Evolutionary conservation across 1,140 invertebrate species (phyloP).

Genomic region (Telenomus remus): DNA sequence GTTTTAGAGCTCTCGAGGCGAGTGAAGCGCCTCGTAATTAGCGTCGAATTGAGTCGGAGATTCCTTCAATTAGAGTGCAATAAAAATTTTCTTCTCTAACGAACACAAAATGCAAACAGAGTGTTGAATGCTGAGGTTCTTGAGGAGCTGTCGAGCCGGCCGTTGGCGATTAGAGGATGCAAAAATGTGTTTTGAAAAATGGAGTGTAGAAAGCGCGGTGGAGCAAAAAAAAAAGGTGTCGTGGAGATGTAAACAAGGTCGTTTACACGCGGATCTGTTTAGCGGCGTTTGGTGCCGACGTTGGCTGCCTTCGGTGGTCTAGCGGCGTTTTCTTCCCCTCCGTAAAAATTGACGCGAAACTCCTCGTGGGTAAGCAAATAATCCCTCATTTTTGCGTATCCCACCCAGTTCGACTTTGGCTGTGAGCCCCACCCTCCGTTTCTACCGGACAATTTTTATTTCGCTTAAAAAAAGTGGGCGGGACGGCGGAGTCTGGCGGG

Average conservation of each 20-base stretch:
- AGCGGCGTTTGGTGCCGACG: constrained; percentile 24
- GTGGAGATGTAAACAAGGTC: constrained; percentile 11
- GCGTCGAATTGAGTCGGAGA: constrained; percentile 13
- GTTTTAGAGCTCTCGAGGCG: constrained; percentile 4
- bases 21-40: constrained; percentile 23
- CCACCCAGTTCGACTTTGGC: neutral
- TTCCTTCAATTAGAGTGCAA: constrained; percentile 11
- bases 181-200: too few relatives aligned
- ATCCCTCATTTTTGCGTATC: constrained; percentile 36
- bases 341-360: constrained; percentile 44
- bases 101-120: constrained; percentile 9
- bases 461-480: constrained; percentile 41
- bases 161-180: constrained; percentile 7
- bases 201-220: constrained; percentile 1
- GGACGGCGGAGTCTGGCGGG: constrained; percentile 20
- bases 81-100: constrained; percentile 9
- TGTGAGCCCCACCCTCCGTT: neutral
- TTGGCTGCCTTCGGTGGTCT: neutral
- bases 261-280: constrained; percentile 22
- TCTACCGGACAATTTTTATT: constrained; percentile 44
- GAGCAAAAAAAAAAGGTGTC: constrained; percentile 3
- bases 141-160: constrained; percentile 12
- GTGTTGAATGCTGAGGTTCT: neutral
- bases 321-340: constrained; percentile 40
- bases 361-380: constrained; percentile 51